Evolutionary conservation across 2,797 vertebrate genomes (phyloP).

Genomic region (Pelochelys cantorii): DNA sequence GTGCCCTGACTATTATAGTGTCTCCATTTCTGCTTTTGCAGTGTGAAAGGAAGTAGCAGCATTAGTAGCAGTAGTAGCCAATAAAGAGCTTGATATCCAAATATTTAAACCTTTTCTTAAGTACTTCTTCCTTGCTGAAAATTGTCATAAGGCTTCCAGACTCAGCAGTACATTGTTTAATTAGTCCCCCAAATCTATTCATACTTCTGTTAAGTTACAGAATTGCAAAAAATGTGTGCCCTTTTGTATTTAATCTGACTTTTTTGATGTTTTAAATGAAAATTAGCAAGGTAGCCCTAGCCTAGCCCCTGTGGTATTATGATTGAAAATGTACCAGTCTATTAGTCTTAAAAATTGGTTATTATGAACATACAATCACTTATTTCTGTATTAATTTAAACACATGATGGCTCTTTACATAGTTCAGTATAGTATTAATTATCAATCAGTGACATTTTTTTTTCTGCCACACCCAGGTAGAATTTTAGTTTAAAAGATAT

Average conservation of each 20-base stretch:
- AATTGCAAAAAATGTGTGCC: background rate
- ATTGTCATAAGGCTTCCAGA: background rate
- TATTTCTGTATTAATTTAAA: background rate
- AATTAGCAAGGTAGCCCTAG: fast-evolving
- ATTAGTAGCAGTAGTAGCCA: background rate
- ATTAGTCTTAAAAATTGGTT: background rate
- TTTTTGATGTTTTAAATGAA: background rate
- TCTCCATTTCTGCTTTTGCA: background rate
- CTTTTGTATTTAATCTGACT: fast-evolving
- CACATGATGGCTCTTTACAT: background rate
- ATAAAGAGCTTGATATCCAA: background rate
- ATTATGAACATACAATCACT: background rate
- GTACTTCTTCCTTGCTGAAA: background rate
- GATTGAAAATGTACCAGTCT: background rate
- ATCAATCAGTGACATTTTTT: background rate
- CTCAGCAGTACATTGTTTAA: background rate
- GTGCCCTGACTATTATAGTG: background rate
- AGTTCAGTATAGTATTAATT: background rate
- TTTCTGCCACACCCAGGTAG: background rate
- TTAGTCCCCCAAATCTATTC: background rate
- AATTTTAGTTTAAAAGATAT: background rate
- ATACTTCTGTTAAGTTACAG: background rate
- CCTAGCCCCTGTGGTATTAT: fast-evolving
- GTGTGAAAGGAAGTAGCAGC: background rate
- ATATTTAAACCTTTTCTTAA: conserved; percentile 20